Base-by-base conservation (phyloP, 2,113 vertebrate species). In the Larimichthys polyactis region DNA sequence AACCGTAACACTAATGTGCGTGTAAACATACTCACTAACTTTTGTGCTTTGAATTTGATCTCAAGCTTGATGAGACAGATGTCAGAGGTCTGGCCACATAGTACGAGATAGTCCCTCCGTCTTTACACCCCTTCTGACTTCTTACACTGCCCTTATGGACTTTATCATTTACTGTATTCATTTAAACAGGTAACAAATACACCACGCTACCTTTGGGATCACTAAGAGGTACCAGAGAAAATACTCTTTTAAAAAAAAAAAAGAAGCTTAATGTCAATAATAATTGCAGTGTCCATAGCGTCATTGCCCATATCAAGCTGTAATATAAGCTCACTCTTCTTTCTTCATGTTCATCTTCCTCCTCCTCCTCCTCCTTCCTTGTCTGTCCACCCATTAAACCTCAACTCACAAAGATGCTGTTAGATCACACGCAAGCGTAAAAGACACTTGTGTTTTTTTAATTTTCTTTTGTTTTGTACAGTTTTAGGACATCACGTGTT, bases 331-430 rank as follows among this genome's bases (percentile, higher is more conserved):
- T 79, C 14, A 51, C 55, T 40, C 36, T 58, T 44, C 17, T 7
- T 49, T 19, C 49, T 75, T 71, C 54, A n/a, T 46, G 24, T 68
- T n/a, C 5, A 48, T 75, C 68, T 4, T 79, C 71, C 15, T 57
- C 68, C 15, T 79, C 71, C 15, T 57, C 68, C 15, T 82, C 58
- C 48, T 59, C 40, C 5, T 36, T 36, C 32, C 49, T 69, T 54
- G 8, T 69, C 10, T n/a, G n/a, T 66, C 27, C 70, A 44, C 60
- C 22, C 66, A 69, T 88, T 36, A 58, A 80, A 83, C 73, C 71
- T 81, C 75, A n/a, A 86, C 68, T 80, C 85, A 85, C 86, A 80
- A 66, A 85, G 64, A 85, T 82, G 76, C 83, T 89, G 81, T 71
- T 81, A 40, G 67, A 72, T 80, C 79, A 82, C 81, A 83, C 55